Conservation (phyloP, 2,797 vertebrate genomes). For the Pantherophis vulpinus region DNA sequence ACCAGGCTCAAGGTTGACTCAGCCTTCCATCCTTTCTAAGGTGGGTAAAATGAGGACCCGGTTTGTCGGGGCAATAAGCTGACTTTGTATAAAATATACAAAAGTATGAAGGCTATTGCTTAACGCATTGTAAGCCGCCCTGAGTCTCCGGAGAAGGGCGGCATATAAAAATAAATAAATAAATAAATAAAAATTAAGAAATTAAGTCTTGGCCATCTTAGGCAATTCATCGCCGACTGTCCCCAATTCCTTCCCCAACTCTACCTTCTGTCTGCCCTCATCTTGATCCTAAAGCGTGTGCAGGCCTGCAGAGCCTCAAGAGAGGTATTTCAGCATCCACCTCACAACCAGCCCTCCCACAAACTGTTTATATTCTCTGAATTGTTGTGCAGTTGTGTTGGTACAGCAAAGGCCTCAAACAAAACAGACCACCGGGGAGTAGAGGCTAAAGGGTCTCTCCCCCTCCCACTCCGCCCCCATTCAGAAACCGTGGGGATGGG, state of each 20-base stretch:
- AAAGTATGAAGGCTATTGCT: no score
- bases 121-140: no score
- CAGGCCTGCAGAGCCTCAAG: neutral
- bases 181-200: neutral
- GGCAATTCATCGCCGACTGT: neutral
- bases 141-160: no score
- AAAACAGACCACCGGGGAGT: slow-evolving; percentile 62
- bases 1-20: no score
- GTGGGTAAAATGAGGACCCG: no score
- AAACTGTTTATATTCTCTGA: slow-evolving; percentile 50
- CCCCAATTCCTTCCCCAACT: neutral
- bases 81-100: no score
- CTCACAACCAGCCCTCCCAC: slow-evolving; percentile 18
- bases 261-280: neutral
- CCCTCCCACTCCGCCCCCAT: slow-evolving; percentile 41
- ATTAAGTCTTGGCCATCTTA: neutral
- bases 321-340: neutral
- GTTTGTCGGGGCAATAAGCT: no score
- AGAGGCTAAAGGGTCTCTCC: neutral
- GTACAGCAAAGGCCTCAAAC: slow-evolving; percentile 56
- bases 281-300: neutral
- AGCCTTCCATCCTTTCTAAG: no score
- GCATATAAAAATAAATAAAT: no score
- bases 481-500: slow-evolving; percentile 46
- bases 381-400: slow-evolving; percentile 59